Evolutionary conservation across 2,797 vertebrate genomes (phyloP), one percentile per base, ranked within the genome.

Genomic region (Pipistrellus pygmaeus): DNA sequence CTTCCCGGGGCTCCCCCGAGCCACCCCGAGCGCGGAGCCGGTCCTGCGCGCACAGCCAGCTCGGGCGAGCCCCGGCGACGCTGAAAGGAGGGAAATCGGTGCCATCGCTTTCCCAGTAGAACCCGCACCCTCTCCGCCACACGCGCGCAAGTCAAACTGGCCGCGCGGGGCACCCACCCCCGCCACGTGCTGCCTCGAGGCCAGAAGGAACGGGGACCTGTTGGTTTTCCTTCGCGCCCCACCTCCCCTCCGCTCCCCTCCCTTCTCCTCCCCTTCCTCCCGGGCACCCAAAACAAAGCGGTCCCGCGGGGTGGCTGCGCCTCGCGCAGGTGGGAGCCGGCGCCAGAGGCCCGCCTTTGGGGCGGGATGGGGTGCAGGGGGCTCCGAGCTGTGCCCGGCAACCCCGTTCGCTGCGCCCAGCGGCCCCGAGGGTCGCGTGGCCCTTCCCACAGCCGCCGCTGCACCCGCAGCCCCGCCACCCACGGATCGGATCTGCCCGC

Each of bases 151-250:
- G 48, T 32, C 17, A 14, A 90, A 53, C 75, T 9, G 23, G 66
- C 32, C 57, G 32, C 69, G 75, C 35, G 7, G 87, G 89, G 85
- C 93, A 75, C 68, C 88, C 90, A 46, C 25, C 46, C 53, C 53
- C 8, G 60, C 95, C 97, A 96, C 93, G 92, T 96, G 96, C 92
- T 78, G 75, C 86, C 25, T 10, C 20, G 35, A 85, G 46, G 73
- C 92, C 66, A 53, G 48, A 76, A 64, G 7, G 53, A 48, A 46
- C 10, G 0, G n/a, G 78, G 64, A 96, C 96, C 94, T 95, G 95
- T 95, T 96, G 91, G 92, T 51, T 85, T 53, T 44, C 46, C 76
- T 82, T 88, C 60, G 81, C 75, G 48, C 48, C 38, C 72, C 35
- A 10, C 91, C 64, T 75, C 85, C 92, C 80, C 57, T 77, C 87